Evolutionary conservation across 2,113 vertebrate species (phyloP), one percentile per base, ranked within the genome.

Genomic region (Nycticryphes semicollaris): DNA sequence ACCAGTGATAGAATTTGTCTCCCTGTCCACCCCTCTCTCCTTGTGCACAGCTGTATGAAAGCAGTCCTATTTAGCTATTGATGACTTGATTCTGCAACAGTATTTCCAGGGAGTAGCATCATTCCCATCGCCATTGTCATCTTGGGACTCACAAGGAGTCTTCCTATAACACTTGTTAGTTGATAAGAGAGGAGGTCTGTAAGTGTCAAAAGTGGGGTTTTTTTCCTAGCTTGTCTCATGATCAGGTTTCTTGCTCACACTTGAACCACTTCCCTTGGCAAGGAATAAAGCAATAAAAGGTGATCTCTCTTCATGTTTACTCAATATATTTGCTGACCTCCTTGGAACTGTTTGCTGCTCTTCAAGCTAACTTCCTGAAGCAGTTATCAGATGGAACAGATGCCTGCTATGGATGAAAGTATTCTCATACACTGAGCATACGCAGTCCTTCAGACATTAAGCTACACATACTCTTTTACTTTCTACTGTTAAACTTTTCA

Each of bases 241-340:
- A 24, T 79, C 28, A 72, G 31, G 39, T 83, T 95, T 96, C 45
- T 66, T 53, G 63, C 21, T 94, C 5, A 21, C n/a, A 64, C 20
- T 51, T 76, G 70, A 87, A n/a, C 24, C 30, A 57, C 41, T 74
- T 69, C 11, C 21, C 56, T 62, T 86, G 59, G 7, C 25, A 90
- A 88, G 50, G 47, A 62, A 63, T 66, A 88, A 85, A 82, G 48
- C 21, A 91, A 72, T 90, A 84, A 88, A 33, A 13, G 30, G 22
- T 82, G 63, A 77, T 83, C 18, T 66, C 14, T 84, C 59, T 77
- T 57, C n/a, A 17, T 21, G 31, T 90, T 90, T 87, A 67, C 75
- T 59, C 54, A 88, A 15, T 33, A 39, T 67, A 80, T 41, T 25
- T 74, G 37, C n/a, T 89, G 76, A 77, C 41, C 15, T 79, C 45